Conservation (phyloP, 2,888 invertebrate genomes). For the Baccha elongata region DNA sequence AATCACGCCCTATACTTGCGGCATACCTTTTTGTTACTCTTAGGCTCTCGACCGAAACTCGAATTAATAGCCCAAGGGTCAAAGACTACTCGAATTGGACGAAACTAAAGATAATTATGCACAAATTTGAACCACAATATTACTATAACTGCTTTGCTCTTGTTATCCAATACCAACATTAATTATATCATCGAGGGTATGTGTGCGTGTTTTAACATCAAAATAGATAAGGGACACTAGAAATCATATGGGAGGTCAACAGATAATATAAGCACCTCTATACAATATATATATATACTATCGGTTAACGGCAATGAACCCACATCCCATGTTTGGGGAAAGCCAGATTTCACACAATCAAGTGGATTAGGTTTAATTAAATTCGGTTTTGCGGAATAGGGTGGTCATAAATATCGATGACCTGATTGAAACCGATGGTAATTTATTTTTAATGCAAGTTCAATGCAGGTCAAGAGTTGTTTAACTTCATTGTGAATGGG, state of each 20-base stretch:
- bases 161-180: conserved; percentile 70
- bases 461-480: conserved; percentile 47
- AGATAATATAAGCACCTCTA: conserved; percentile 32
- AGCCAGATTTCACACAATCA: conserved; percentile 65
- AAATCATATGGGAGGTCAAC: conserved; percentile 41
- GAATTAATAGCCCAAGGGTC: conserved; percentile 59
- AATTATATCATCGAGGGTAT: conserved; percentile 62
- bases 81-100: conserved; percentile 54
- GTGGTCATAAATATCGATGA: conserved; percentile 57
- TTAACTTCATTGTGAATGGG: conserved; percentile 33
- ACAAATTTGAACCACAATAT: conserved; percentile 66
- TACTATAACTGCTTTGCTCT: conserved; percentile 66
- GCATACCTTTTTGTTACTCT: neutral
- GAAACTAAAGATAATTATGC: conserved; percentile 63
- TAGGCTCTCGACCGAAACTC: conserved; percentile 46
- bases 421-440: conserved; percentile 52
- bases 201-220: conserved; percentile 50
- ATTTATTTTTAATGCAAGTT: conserved; percentile 69
- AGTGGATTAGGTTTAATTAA: conserved; percentile 69
- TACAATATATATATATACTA: neutral
- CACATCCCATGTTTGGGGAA: conserved; percentile 34
- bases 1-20: neutral
- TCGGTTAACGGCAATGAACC: neutral
- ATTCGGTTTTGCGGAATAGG: conserved; percentile 57
- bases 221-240: conserved; percentile 1